Base-by-base conservation (phyloP, 2,113 vertebrate genomes). In the Cephalopterus ornatus region DNA sequence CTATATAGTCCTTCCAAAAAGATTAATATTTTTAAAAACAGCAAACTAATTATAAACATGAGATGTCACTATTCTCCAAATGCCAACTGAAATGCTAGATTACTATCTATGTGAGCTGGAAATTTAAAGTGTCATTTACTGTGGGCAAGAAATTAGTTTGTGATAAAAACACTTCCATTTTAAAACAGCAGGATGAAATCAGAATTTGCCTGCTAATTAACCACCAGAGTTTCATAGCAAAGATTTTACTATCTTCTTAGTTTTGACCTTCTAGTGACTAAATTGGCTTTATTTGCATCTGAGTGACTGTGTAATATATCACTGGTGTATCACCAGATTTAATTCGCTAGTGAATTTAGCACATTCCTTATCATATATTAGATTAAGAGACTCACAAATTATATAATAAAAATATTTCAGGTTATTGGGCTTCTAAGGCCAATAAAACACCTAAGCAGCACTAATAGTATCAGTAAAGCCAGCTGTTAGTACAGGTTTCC, bases 61-160 rank as follows among this genome's bases (percentile, higher is more conserved):
- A 66, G 61, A 85, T 81, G 73, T 67, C 79, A 46, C 27, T 88
- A 67, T 92, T 91, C 62, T 95, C 74, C 83, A 95, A 93, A 95
- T 85, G 78, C 72, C 80, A 96, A 41, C 74, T 94, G 79, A 85
- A 95, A 92, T 91, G 42, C 37, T 71, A 89, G 95, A 97, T 92
- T 79, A 14, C 44, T 89, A 72, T 96, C 92, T 82, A 10, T 2
- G 2, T 62, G 73, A 96, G 78, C 47, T 89, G 44, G 47, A 94
- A 93, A 92, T 95, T 73, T 93, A 83, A 95, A 90, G 70, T 85
- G 92, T 93, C 93, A 88, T 96, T 92, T 97, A 92, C 77, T 53
- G 37, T 90, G 44, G 41, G 17, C 42, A 95, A 95, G 52, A 94
- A 95, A 93, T 86, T 83, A 85, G 55, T 77, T 78, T 93, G 75